Base-by-base conservation (phyloP, 2,113 vertebrate genomes). In the Symphodus melops region DNA sequence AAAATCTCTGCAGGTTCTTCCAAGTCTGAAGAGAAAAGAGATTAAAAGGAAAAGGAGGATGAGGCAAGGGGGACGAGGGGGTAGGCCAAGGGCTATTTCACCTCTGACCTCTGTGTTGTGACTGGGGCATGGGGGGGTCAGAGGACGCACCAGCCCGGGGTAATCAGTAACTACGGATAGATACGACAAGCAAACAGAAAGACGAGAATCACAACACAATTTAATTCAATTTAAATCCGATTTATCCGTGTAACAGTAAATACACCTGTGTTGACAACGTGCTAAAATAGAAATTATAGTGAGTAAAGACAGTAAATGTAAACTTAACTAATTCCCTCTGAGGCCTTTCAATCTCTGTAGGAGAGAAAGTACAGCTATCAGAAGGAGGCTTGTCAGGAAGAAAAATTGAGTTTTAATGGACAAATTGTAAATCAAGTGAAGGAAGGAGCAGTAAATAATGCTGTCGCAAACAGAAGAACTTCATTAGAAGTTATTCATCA, bases 91-190 rank as follows among this genome's bases (percentile, higher is more conserved):
- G 85, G 89, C 69, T 49, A 3, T 77, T 72, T 88, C 86, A 91
- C 89, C 86, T 79, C 60, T 85, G 65, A 90, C 85, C 81, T 82
- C n/a, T 75, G 25, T 74, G 88, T 86, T 86, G 60, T 89, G 73
- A 75, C 76, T 79, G 62, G 75, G 79, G 77, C 84, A 80, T 49
- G 9, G 28, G 28, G 77, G 68, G 89, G 91, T 89, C 83, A 90
- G 62, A 75, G 84, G 79, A 86, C 67, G 79, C 86, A 88, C 74
- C 73, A 76, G 59, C 41, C 60, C 52, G 1, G 46, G 89, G 52
- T 93, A 93, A 91, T 93, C 76, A 91, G 87, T 93, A 92, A 93
- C 91, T 75, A 81, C 28, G 48, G 37, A 57, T 58, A 33, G 67
- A 75, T 77, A 71, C 58, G 9, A 70, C 60, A 60, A 48, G 59